Conservation (phyloP, 2,888 invertebrate species). For the Melolontha melolontha region DNA sequence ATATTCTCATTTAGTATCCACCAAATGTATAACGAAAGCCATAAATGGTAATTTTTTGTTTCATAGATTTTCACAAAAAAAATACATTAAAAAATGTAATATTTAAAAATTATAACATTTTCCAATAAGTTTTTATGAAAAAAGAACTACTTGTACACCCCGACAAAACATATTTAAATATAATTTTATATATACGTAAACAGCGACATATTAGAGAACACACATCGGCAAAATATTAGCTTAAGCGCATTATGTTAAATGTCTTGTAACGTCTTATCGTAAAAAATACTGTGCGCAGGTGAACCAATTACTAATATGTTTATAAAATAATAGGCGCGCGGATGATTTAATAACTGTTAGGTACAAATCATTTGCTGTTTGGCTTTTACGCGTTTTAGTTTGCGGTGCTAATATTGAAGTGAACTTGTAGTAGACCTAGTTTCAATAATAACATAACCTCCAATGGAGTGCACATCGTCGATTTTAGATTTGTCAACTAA, state of each 20-base stretch:
- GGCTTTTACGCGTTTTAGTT: conserved; percentile 13
- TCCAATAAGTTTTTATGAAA: no score
- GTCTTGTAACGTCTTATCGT: conserved; percentile 28
- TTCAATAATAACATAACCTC: background rate
- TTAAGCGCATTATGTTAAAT: conserved; percentile 15
- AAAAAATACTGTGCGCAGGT: conserved; percentile 40
- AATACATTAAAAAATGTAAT: no score
- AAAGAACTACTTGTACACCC: no score
- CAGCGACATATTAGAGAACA: no score
- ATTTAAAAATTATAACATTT: no score
- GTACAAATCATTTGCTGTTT: conserved; percentile 28
- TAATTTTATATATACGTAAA: no score
- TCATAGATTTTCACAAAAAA: no score
- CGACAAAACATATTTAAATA: no score
- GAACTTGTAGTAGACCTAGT: no score
- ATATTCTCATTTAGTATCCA: no score
- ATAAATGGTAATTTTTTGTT: no score
- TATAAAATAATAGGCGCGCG: conserved; percentile 30
- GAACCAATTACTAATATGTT: conserved; percentile 42
- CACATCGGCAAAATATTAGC: conserved; percentile 2
- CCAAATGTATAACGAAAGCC: no score
- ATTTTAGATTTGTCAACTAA: conserved; percentile 56
- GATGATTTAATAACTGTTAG: conserved; percentile 37
- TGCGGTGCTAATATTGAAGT: background rate
- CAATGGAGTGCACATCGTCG: conserved; percentile 48